Percentiles rank a stretch among this genome's conserved stretches.
Conservation (phyloP, 2,888 invertebrate species). For the Mactromeris polynyma region DNA sequence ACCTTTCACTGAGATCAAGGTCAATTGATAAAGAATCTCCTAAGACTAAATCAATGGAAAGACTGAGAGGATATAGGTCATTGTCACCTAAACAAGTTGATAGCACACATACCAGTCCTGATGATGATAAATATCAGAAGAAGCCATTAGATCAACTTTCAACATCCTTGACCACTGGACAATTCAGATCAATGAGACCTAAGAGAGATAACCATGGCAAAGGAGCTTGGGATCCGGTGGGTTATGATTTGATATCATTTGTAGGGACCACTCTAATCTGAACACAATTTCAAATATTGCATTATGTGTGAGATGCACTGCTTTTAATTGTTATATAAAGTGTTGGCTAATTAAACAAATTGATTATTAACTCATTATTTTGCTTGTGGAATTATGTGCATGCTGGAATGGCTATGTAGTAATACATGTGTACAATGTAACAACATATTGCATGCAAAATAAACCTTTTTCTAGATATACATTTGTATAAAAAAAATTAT, state of each 20-base stretch:
- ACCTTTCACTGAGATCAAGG: constrained; percentile 48
- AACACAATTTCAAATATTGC: neutral
- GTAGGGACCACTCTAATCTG: neutral
- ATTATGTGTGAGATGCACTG: neutral
- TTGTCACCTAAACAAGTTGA: constrained; percentile 42
- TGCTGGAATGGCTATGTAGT: neutral
- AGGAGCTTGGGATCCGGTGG: constrained; percentile 61
- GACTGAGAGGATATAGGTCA: constrained; percentile 54
- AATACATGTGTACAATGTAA: neutral
- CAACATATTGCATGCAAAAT: neutral
- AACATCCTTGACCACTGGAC: constrained; percentile 61
- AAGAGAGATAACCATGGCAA: constrained; percentile 50
- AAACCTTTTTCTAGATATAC: neutral
- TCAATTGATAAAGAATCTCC: constrained; percentile 38
- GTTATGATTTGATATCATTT: constrained; percentile 35
- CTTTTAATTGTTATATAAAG: neutral
- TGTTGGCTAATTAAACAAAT: neutral
- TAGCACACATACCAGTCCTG: neutral
- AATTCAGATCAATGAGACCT: constrained; percentile 58
- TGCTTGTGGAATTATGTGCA: neutral
- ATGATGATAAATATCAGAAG: constrained; percentile 5
- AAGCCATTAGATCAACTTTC: constrained; percentile 43
- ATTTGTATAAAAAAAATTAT: neutral
- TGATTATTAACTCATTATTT: neutral
- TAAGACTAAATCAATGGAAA: constrained; percentile 36